Base-by-base conservation (phyloP, 1,140 invertebrate genomes). In the Drosophila tristis region DNA sequence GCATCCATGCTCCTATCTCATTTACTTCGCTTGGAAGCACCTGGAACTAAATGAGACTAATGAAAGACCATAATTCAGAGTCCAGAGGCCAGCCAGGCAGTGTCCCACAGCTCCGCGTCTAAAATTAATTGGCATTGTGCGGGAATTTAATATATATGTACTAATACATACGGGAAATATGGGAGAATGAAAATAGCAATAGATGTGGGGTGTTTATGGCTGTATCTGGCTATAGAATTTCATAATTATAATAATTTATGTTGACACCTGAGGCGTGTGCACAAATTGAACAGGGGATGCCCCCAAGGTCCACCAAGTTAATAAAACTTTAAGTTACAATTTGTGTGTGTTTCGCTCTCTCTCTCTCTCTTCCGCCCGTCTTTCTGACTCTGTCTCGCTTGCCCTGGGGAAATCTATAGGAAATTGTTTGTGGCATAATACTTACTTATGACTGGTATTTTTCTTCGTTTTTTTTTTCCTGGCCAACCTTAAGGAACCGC, bases 191-290 rank as follows among this genome's bases (percentile, higher is more conserved):
- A 11, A 39, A 39, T 39, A 9, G 35, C 31, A 35, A 35, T 35
- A 35, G 31, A 35, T 35, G 26, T 29, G 5, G 26, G 26, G 2
- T 29, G 7, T 42, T 29, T 53, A 4, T 11, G 42, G 16, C 35
- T 35, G 42, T 44, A 50, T 65, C 49, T 62, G 47, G 53, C 60
- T 74, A 56, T 75, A 72, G 78, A 87, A 65, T 86, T 87, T 89
- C 79, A 89, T 87, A 87, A 87, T 87, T 87, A 82, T 82, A 79
- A 67, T 78, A 79, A 89, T 87, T 87, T 87, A 87, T 87, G 82
- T 82, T 78, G 82, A 87, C 82, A 87, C 82, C 82, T 87, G 82
- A 89, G 82, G 84, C 82, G 71, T 74, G 74, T 67, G 62, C 63
- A 66, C 77, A 81, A 81, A 77, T 66, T 67, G 68, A 61, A 73